Base-by-base conservation (phyloP, 2,113 vertebrate species). In the Ageneiosus marmoratus region DNA sequence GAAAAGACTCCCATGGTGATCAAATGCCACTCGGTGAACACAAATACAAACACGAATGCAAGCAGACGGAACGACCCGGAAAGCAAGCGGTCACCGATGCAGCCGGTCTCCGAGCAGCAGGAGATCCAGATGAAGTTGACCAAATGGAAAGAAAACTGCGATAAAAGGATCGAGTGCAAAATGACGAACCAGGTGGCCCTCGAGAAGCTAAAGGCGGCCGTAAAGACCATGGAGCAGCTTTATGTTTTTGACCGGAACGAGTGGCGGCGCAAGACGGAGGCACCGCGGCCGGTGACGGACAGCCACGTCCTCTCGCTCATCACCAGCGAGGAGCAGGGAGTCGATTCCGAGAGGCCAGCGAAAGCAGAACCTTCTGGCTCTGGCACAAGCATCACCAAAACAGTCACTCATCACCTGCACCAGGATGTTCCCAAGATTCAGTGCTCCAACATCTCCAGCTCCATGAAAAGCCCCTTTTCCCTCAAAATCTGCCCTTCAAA, bases 201-300 rank as follows among this genome's bases (percentile, higher is more conserved):
- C 80, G 95, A 98, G 92, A 98, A 98, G 90, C 92, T 99, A 27
- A 97, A 95, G 10, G 98, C 98, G 0, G 98, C 98, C 0, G 97
- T 99, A 41, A 94, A 96, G 86, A 98, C 96, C 6, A 99, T 99
- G 98, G 98, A 99, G 78, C 95, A 98, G 87, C 94, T 98, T 3
- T 99, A 98, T 74, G 96, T 97, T 83, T 98, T 96, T 88, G 94
- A 95, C 85, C 93, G 95, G 46, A 95, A 96, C 5, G 97, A 98
- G 82, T 99, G 98, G 98, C 98, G 97, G 88, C 96, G 98, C 46
- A 97, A 96, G 87, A 95, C 92, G 9, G 94, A 96, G 76, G 88
- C 92, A 46, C 95, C 96, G 1, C 88, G 92, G 24, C 95, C 94
- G 0, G 91, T 96, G 84, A 91, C 93, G 0, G 95, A 93, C 88